Evolutionary conservation across 1,140 invertebrate species (phyloP).

Genomic region (Neotoxoptera formosana): DNA sequence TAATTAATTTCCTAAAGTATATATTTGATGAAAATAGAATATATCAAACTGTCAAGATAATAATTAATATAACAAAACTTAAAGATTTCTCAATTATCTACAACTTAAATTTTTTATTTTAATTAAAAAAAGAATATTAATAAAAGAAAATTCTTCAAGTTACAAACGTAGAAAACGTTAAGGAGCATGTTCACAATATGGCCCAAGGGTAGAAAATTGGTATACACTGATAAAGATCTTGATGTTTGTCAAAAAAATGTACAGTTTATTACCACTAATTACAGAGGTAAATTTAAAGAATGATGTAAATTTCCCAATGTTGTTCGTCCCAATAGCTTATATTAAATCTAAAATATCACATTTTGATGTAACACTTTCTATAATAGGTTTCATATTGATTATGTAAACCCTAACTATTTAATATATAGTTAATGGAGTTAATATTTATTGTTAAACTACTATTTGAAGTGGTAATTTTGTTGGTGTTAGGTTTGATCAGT

Average conservation of each 20-base stretch:
- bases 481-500: not conserved
- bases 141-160: conserved; percentile 50
- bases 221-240: conserved; percentile 57
- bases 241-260: conserved; percentile 56
- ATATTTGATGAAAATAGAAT: conserved; percentile 56
- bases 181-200: conserved; percentile 45
- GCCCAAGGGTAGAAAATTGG: conserved; percentile 51
- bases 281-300: conserved; percentile 57
- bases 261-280: conserved; percentile 50
- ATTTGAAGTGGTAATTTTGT: too few species aligned
- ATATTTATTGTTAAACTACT: not conserved
- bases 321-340: not conserved
- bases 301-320: conserved; percentile 54
- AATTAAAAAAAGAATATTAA: conserved; percentile 25
- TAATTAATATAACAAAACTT: conserved; percentile 49
- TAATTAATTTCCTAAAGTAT: conserved; percentile 55
- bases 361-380: not conserved
- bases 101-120: conserved; percentile 26
- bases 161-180: conserved; percentile 52
- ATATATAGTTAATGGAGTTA: not conserved
- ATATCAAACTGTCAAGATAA: conserved; percentile 52
- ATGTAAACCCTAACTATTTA: not conserved
- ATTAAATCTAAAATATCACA: conserved; percentile 4
- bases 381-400: not conserved
- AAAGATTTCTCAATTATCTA: conserved; percentile 50